Percentiles rank a stretch among this genome's conserved stretches.
Evolutionary conservation across 1,140 invertebrate genomes (phyloP).

Genomic region (Bicyclus anynana): DNA sequence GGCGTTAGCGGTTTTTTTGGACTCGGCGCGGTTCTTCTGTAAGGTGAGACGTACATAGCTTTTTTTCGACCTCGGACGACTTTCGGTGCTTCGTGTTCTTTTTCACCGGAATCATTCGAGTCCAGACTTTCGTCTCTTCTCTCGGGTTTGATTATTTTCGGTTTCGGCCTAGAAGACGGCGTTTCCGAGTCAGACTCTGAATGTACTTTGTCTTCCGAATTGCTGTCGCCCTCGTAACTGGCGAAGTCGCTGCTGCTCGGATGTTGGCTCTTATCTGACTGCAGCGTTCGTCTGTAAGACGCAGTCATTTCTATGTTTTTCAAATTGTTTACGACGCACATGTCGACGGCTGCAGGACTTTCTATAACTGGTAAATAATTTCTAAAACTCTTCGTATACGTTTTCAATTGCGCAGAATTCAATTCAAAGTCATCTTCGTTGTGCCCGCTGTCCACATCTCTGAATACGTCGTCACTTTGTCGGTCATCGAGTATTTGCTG

Average conservation of each 20-base stretch:
- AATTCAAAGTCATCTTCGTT: slow-evolving; percentile 79
- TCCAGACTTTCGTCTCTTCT: slow-evolving; percentile 57
- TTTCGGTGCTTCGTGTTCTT: slow-evolving; percentile 77
- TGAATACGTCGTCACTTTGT: slow-evolving; percentile 48
- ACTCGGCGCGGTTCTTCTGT: slow-evolving; percentile 60
- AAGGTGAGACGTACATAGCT: slow-evolving; percentile 82
- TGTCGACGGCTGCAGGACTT: slow-evolving; percentile 66
- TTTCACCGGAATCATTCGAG: slow-evolving; percentile 62
- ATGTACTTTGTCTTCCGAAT: slow-evolving; percentile 70
- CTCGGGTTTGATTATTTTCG: slow-evolving; percentile 80
- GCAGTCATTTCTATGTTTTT: slow-evolving; percentile 76
- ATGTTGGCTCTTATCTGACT: slow-evolving; percentile 45
- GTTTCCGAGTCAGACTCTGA: slow-evolving; percentile 67
- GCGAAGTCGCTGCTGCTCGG: slow-evolving; percentile 60
- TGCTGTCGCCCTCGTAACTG: slow-evolving; percentile 74
- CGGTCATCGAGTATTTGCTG: slow-evolving; percentile 54
- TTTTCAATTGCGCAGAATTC: slow-evolving; percentile 70
- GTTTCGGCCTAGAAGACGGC: slow-evolving; percentile 58
- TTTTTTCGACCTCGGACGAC: slow-evolving; percentile 87
- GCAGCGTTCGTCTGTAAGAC: slow-evolving; percentile 47
- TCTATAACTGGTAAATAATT: slow-evolving; percentile 69
- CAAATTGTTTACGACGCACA: slow-evolving; percentile 70
- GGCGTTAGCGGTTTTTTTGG: slow-evolving; percentile 44
- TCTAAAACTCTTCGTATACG: slow-evolving; percentile 67
- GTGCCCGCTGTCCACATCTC: slow-evolving; percentile 77